phyloP scores from a whole-genome alignment of 2,113 vertebrate species.

The Chamaetylas fuelleborni region DNA sequence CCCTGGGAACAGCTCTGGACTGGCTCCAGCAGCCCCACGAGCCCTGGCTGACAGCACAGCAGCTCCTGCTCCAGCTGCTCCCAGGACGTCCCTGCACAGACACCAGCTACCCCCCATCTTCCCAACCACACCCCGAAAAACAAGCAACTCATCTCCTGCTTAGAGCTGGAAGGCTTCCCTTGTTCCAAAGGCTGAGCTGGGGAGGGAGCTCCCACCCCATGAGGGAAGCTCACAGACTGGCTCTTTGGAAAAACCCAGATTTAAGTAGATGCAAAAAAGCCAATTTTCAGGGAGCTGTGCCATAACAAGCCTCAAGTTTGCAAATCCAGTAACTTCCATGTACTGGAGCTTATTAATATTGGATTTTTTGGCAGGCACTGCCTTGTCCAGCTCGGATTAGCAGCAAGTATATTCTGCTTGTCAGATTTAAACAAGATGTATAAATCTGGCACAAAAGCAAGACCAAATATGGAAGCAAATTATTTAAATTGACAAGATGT shows the following conservation, averaged over 20 bases:
- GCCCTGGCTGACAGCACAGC: background rate
- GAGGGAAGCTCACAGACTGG: background rate
- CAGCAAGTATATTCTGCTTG: background rate
- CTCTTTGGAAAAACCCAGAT: background rate
- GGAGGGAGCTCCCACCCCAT: background rate
- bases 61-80: background rate
- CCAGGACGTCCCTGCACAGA: background rate
- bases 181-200: background rate
- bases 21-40: background rate
- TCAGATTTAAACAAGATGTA: background rate
- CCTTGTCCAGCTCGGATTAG: constrained; percentile 5
- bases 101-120: background rate
- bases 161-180: background rate
- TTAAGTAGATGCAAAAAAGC: background rate
- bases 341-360: background rate
- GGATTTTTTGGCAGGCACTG: background rate
- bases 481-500: background rate
- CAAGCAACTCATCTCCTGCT: background rate
- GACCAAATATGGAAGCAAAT: constrained; percentile 42
- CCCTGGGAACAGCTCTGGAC: background rate
- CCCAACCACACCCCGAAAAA: background rate
- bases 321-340: background rate
- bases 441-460: background rate
- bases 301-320: background rate
- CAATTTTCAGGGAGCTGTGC: background rate